Evolutionary conservation across 1,140 invertebrate genomes (phyloP).

Genomic region (Coptotermes formosanus): DNA sequence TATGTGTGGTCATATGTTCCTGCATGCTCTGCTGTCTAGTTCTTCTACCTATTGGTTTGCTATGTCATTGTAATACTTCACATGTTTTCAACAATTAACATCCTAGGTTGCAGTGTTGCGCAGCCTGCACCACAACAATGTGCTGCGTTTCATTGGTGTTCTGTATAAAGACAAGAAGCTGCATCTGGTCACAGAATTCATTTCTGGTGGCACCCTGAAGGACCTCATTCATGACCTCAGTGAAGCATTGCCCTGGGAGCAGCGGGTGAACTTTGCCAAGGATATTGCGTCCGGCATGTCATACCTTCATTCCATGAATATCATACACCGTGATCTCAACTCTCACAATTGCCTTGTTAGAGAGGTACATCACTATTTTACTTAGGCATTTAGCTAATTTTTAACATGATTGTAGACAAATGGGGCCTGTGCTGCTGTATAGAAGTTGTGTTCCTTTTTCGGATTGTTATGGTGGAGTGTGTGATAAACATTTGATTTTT

Average conservation of each 20-base stretch:
- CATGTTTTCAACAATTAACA: neutral
- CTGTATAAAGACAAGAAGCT: slow-evolving; percentile 90
- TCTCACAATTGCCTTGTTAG: slow-evolving; percentile 94
- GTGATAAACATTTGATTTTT: neutral
- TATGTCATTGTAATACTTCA: too few species aligned
- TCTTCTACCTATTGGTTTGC: too few species aligned
- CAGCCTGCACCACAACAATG: slow-evolving; percentile 84
- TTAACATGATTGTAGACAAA: neutral
- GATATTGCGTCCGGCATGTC: slow-evolving; percentile 92
- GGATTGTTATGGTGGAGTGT: neutral
- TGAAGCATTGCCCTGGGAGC: slow-evolving; percentile 75
- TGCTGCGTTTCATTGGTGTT: slow-evolving; percentile 88
- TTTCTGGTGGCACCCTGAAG: slow-evolving; percentile 85
- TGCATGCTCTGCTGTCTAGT: too few species aligned
- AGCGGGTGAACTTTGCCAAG: slow-evolving; percentile 79
- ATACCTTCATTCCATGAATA: slow-evolving; percentile 90
- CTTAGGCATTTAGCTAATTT: too few species aligned
- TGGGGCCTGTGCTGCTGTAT: neutral
- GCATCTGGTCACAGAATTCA: slow-evolving; percentile 89
- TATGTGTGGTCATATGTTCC: too few species aligned
- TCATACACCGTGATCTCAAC: slow-evolving; percentile 95
- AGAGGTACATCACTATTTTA: slow-evolving; percentile 54
- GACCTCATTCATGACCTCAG: slow-evolving; percentile 73
- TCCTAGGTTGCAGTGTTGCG: slow-evolving; percentile 80
- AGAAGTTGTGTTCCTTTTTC: neutral